Base-by-base conservation (phyloP, 2,113 vertebrate species). In the Shinisaurus crocodilurus region DNA sequence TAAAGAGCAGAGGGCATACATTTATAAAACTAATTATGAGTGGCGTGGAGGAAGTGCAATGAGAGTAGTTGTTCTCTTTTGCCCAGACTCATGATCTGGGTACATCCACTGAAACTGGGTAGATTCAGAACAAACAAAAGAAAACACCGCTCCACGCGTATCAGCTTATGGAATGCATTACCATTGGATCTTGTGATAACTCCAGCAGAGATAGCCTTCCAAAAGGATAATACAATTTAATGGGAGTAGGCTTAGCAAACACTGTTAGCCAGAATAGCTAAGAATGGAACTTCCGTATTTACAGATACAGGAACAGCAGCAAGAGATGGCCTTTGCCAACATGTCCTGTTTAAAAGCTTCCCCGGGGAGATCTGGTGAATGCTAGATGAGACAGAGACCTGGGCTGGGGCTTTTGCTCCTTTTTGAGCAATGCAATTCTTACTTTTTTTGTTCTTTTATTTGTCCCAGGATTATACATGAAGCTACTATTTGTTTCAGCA, bases 401-500 rank as follows among this genome's bases (percentile, higher is more conserved):
- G 16, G 37, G 27, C 75, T 5, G 16, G 7, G 75, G 37, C 75
- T 77, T 77, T 77, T 60, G 15, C 57, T 63, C 16, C n/a, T 12
- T 63, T 40, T 63, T 82, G 81, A 63, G n/a, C 34, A 25, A 23
- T 18, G 50, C 48, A 32, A 12, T 57, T n/a, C 32, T 54, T 67
- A 25, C 18, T 67, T 67, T 23, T 69, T 69, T 69, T n/a, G 67
- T 48, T 9, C 37, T 70, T 34, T 86, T 57, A 37, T 37, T 37
- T 23, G 74, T 5, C 48, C 34, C 70, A 74, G 34, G 34, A 75
- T 86, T 75, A 57, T 37, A 86, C 37, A 86, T 10, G 10, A 89
- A 82, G 67, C 65, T 88, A 70, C 54, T 70, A 57, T 82, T 82
- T 88, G 45, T 34, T 88, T 81, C 63, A 82, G 45, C 63, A 88